Percentiles rank a stretch among this genome's conserved stretches.
These are phyloP conservation scores for Microctonus brassicae DNA, from an alignment of 2,888 invertebrate genomes.

Conservation along the genomic window DNA sequence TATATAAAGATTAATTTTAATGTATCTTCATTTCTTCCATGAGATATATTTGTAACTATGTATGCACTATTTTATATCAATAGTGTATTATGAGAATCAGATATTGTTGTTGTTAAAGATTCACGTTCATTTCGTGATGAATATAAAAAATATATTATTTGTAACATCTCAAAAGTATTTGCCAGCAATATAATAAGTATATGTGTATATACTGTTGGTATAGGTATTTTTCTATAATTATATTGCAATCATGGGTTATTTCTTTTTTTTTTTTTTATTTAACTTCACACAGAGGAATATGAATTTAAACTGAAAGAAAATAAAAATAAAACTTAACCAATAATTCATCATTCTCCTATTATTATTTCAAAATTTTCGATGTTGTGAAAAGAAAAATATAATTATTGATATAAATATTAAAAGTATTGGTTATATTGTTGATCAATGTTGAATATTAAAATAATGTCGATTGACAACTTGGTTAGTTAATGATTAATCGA, in stretches of 20 bases:
- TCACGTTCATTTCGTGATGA: slow-evolving; percentile 25
- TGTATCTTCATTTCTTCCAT: background rate
- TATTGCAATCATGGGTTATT: slow-evolving; percentile 29
- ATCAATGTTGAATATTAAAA: too few species aligned
- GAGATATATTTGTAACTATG: slow-evolving; percentile 5
- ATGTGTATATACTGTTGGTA: background rate
- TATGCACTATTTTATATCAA: too few species aligned
- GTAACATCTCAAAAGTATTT: background rate
- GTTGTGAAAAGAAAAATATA: background rate
- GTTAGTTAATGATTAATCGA: background rate
- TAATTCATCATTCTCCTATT: background rate
- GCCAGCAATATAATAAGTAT: background rate
- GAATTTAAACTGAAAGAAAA: background rate
- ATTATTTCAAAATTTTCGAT: background rate
- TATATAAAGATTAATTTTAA: background rate
- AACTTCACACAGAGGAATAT: background rate
- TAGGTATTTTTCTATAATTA: slow-evolving; percentile 34
- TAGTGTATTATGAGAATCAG: background rate
- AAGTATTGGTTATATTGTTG: too few species aligned
- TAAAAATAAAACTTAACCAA: background rate
- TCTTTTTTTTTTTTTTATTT: background rate
- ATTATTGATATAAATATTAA: background rate
- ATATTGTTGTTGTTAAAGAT: slow-evolving; percentile 18
- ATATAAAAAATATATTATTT: background rate
- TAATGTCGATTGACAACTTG: too few species aligned